Evolutionary conservation across 2,888 invertebrate genomes (phyloP), one percentile per base, ranked within the genome.

Genomic region (Frankliniella fusca): DNA sequence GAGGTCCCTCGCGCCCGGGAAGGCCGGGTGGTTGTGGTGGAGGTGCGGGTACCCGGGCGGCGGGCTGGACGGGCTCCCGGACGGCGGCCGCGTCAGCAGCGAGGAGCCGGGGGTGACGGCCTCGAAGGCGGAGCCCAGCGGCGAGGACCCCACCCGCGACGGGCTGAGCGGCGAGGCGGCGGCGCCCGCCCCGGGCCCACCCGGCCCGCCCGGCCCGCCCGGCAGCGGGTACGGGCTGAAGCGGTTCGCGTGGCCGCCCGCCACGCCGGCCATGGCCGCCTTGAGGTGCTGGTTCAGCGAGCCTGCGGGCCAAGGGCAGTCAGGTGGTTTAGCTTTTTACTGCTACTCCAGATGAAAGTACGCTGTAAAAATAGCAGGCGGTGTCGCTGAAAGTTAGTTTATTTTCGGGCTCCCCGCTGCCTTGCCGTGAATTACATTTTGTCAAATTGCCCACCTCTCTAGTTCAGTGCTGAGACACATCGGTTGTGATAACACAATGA

Each of bases 141-240:
- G 93, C 23, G 93, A 90, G 10, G 88, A 89, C 80, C 89, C 89
- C 49, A 92, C 87, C 12, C 88, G 87, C 83, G 88, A 87, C 48
- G 84, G 84, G 12, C 70, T 76, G 70, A 76, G 70, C 27, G 70
- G 70, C 70, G 70, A 76, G 1, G 27, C 70, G 1, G 54, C 54
- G 38, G n/a, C n/a, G n/a, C n/a, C n/a, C n/a, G n/a, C n/a, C n/a
- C 61, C 61, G 12, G n/a, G 18, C 10, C 70, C 70, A 2, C 70
- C 70, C 84, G 85, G 48, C 61, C 61, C 20, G n/a, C 12, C 10
- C 70, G 23, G 9, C 27, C 70, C 84, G 85, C 28, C 49, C 1
- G 95, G 95, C 85, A 97, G 89, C 82, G 95, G 94, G 90, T 97
- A 97, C 82, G 97, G 97, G 83, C 96, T 93, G 88, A 96, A 97